These are phyloP conservation scores for Priapulus caudatus DNA, from an alignment of 2,888 invertebrate genomes.

Conservation along the genomic window DNA sequence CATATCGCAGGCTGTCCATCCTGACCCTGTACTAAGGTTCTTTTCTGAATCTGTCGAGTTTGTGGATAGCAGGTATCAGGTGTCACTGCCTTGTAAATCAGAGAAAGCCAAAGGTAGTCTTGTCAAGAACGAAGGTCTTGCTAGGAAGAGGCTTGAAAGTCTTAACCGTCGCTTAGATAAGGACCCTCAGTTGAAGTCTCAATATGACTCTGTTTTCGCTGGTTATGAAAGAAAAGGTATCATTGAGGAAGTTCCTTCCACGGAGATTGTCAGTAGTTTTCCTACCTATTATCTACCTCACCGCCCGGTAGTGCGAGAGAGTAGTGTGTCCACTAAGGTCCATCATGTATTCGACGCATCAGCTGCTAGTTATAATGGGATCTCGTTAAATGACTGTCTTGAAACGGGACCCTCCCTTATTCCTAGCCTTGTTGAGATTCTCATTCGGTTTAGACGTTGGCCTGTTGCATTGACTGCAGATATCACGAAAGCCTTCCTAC, in stretches of 20 bases:
- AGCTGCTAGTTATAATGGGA: slow-evolving; percentile 8
- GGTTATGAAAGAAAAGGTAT: neutral
- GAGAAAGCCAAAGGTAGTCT: neutral
- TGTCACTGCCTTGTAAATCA: neutral
- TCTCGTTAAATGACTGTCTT: slow-evolving; percentile 19
- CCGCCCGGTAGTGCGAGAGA: slow-evolving; percentile 16
- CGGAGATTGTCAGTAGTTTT: neutral
- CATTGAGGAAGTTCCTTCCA: neutral
- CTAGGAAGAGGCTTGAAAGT: neutral
- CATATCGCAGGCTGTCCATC: too few relatives aligned
- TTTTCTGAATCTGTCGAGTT: neutral
- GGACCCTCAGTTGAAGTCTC: neutral
- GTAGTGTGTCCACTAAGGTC: slow-evolving; percentile 22
- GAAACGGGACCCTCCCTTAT: slow-evolving; percentile 17
- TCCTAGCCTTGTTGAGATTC: slow-evolving; percentile 13
- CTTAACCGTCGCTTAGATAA: neutral
- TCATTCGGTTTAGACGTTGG: slow-evolving; percentile 17
- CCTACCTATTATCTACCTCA: slow-evolving; percentile 18
- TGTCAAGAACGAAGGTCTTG: neutral
- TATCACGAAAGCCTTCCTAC: slow-evolving; percentile 15
- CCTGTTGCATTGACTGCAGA: slow-evolving; percentile 16
- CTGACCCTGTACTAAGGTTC: neutral
- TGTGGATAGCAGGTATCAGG: neutral
- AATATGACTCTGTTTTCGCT: neutral
- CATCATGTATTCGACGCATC: slow-evolving; percentile 24